Evolutionary conservation across 1,140 invertebrate genomes (phyloP).

Genomic region (Anadara kagoshimensis): DNA sequence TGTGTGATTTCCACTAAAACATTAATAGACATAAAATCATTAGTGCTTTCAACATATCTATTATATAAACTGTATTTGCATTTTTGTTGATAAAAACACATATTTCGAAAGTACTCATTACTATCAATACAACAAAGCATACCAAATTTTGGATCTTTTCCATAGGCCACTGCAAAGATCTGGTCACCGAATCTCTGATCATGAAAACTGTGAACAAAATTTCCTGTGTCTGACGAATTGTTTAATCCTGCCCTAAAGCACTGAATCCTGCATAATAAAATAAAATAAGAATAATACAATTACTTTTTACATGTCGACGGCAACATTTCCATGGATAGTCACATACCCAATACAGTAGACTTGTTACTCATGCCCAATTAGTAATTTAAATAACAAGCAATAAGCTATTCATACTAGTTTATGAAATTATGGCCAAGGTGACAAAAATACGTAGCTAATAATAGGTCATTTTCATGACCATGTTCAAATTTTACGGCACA

Average conservation of each 20-base stretch:
- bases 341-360: background rate
- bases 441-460: background rate
- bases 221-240: background rate
- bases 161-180: slow-evolving; percentile 15
- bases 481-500: too few relatives aligned
- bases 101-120: too few relatives aligned
- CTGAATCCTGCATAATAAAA: slow-evolving; percentile 10
- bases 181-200: slow-evolving; percentile 1
- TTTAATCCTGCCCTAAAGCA: slow-evolving; percentile 9
- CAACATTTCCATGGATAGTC: background rate
- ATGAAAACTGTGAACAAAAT: slow-evolving; percentile 9
- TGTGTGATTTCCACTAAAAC: too few relatives aligned
- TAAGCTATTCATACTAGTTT: background rate
- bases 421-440: background rate
- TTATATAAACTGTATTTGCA: too few relatives aligned
- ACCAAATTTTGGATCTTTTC: background rate
- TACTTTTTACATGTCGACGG: background rate
- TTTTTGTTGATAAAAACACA: too few relatives aligned
- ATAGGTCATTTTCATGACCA: too few relatives aligned
- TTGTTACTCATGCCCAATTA: background rate
- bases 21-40: too few relatives aligned
- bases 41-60: too few relatives aligned
- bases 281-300: background rate
- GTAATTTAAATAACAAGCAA: background rate
- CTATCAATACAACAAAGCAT: too few relatives aligned